Evolutionary conservation across 2,113 vertebrate species (phyloP), one percentile per base, ranked within the genome.

Genomic region (Pseudonaja textilis): DNA sequence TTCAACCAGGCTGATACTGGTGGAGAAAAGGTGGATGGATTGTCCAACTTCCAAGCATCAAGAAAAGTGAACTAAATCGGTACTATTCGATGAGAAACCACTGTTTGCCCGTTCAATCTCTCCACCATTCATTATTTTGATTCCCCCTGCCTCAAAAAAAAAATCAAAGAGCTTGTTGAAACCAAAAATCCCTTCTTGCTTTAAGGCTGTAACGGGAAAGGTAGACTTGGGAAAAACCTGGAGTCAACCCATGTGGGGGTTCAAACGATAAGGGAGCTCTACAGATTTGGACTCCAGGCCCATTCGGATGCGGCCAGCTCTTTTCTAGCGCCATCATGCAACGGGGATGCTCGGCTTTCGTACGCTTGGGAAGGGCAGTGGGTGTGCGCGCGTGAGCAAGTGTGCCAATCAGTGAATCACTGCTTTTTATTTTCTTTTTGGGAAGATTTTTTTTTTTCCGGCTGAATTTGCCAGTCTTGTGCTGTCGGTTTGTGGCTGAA

Each of bases 401-500:
- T 57, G 87, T 25, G 47, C 9, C 61, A 87, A 92, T 93, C 92
- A 86, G 23, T 6, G 89, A 90, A 93, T 91, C 86, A n/a, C 93
- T 92, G 90, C 94, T 95, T 95, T 94, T 94, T 94, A 25, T 89
- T 93, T 96, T 94, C 94, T 92, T 93, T 94, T 93, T 94, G 85
- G 92, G 91, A 91, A 94, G 94, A 90, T 50, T 2, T 1, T 0
- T 91, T 91, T 88, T 1, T 0, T 91, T 91, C 85, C 74, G 88
- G 94, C 90, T 94, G 93, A 94, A 61, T 93, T 94, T 96, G 94
- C 92, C 94, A 92, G 91, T 18, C 56, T 93, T 59, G 89, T 94
- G 94, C 95, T 94, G 88, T 90, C 94, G 93, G 94, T 96, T 96
- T 97, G 96, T 97, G 96, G 96, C 96, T 96, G 97, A 95, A 96